phyloP scores from a whole-genome alignment of 2,888 invertebrate species.

The Eustalomyia histrio region DNA sequence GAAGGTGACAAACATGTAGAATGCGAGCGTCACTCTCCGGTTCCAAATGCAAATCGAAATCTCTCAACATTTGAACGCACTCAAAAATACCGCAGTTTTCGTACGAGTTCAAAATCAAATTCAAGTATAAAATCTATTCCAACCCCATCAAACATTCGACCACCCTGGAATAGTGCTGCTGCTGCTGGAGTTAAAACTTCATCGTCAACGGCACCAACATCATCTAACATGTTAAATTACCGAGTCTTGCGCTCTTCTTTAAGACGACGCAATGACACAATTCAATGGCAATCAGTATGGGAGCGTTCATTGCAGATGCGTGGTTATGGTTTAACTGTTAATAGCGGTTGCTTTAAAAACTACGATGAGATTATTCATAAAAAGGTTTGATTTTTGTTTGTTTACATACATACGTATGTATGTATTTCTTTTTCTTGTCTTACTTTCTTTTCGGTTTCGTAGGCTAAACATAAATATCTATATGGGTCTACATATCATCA shows the following conservation, averaged over 20 bases:
- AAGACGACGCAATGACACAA: conserved; percentile 75
- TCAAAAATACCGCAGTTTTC: conserved; percentile 71
- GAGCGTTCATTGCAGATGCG: conserved; percentile 75
- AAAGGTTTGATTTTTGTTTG: conserved; percentile 74
- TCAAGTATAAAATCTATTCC: conserved; percentile 24
- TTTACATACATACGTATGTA: not conserved
- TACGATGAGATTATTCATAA: conserved; percentile 75
- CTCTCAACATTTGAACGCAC: conserved; percentile 69
- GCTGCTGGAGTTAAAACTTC: conserved; percentile 52
- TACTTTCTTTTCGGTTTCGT: too few species aligned
- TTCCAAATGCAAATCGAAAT: conserved; percentile 17
- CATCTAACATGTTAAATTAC: conserved; percentile 58
- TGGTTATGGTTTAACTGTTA: conserved; percentile 66
- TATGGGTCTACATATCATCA: too few species aligned
- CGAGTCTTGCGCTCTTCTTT: conserved; percentile 73
- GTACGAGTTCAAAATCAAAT: conserved; percentile 65
- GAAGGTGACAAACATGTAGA: conserved; percentile 66
- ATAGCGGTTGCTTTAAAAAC: conserved; percentile 74
- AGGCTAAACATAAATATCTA: too few species aligned
- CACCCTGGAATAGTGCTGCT: conserved; percentile 74
- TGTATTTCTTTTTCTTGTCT: too few species aligned
- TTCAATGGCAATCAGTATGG: conserved; percentile 76
- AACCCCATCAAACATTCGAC: conserved; percentile 62
- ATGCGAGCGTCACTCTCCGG: conserved; percentile 53
- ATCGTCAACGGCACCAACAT: conserved; percentile 4